Evolutionary conservation across 1,140 invertebrate species (phyloP).

Genomic region (Rhopalosiphum padi): DNA sequence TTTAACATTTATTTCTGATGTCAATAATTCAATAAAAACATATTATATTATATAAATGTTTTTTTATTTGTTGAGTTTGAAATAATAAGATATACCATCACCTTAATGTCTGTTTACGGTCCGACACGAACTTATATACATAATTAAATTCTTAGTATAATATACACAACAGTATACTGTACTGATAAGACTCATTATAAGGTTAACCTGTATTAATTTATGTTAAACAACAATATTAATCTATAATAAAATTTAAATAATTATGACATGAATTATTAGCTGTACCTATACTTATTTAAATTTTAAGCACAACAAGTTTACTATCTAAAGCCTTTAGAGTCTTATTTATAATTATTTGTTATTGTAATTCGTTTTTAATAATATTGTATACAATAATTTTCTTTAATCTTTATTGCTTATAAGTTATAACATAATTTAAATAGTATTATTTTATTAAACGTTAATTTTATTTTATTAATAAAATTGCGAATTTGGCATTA

Average conservation of each 20-base stretch:
- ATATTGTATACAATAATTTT: not conserved
- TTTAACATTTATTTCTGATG: not conserved
- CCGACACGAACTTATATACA: not conserved
- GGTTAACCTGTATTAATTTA: conserved; percentile 1
- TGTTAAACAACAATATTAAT: not conserved
- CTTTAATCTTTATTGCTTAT: conserved; percentile 8
- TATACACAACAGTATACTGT: not conserved
- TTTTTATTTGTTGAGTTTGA: not conserved
- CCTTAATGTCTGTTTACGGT: not conserved
- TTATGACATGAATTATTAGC: not conserved
- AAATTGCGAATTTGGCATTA: not conserved
- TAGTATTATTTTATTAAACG: not conserved
- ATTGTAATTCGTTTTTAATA: not conserved
- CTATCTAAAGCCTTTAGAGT: not conserved
- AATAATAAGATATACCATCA: not conserved
- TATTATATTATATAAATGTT: not conserved
- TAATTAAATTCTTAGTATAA: not conserved
- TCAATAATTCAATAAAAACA: not conserved
- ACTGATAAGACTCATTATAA: not conserved
- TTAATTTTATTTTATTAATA: no score
- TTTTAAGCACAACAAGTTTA: not conserved
- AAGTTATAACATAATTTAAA: not conserved
- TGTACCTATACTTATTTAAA: not conserved
- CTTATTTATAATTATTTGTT: not conserved
- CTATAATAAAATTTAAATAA: not conserved